phyloP scores from a whole-genome alignment of 2,888 invertebrate genomes.

The Cosmia pyralina region DNA sequence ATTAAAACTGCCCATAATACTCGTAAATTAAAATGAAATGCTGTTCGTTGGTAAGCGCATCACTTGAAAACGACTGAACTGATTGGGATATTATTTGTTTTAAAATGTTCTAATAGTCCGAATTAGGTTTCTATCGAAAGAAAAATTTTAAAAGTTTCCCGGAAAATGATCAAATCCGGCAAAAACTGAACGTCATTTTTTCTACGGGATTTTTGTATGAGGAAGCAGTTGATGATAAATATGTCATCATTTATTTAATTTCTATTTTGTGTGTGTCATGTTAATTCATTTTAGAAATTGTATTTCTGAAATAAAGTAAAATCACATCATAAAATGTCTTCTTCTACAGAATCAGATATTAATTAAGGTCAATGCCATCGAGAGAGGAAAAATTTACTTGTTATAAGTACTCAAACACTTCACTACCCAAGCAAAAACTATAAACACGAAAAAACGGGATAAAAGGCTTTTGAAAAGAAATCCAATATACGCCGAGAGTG shows the following conservation, averaged over 20 bases:
- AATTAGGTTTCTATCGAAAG: too few relatives aligned
- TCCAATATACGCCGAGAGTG: constrained; percentile 76
- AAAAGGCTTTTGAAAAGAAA: constrained; percentile 75
- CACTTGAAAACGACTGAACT: too few relatives aligned
- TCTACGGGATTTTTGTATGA: too few relatives aligned
- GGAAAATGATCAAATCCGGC: too few relatives aligned
- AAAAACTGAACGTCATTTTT: too few relatives aligned
- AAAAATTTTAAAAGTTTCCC: too few relatives aligned
- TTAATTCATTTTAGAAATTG: background rate
- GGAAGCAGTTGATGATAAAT: background rate
- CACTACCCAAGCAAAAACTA: constrained; percentile 56
- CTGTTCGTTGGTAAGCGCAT: too few relatives aligned
- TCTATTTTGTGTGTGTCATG: background rate
- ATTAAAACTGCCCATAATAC: background rate
- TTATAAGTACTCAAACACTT: constrained; percentile 46
- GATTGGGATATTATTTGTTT: too few relatives aligned
- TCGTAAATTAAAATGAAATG: too few relatives aligned
- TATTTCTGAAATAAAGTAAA: background rate
- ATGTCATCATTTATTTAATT: background rate
- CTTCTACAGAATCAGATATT: background rate
- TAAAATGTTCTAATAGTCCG: too few relatives aligned
- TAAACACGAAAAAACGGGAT: constrained; percentile 71
- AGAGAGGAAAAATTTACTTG: constrained; percentile 14
- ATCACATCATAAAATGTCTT: background rate
- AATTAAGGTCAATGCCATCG: constrained; percentile 18